These are phyloP conservation scores for Dermolepida albohirtum DNA, from an alignment of 2,888 invertebrate genomes.

Conservation along the genomic window DNA sequence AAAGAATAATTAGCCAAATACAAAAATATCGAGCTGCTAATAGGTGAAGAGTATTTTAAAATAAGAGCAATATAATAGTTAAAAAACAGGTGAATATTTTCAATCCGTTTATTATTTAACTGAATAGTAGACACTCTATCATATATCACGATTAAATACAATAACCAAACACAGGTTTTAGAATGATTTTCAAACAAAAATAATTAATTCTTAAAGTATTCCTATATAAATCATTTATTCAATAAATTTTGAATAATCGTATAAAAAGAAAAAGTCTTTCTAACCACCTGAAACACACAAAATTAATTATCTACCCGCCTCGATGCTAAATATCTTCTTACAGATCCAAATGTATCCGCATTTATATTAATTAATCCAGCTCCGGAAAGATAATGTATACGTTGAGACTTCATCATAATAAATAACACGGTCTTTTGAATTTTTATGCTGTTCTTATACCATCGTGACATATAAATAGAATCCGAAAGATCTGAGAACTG, in stretches of 20 bases:
- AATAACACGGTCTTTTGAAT: conserved; percentile 20
- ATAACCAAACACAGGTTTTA: no score
- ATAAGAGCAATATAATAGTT: no score
- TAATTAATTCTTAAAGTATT: no score
- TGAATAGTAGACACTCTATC: no score
- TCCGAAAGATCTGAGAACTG: conserved; percentile 9
- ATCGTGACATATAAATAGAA: conserved; percentile 29
- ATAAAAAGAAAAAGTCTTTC: conserved; percentile 2
- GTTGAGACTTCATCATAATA: conserved; percentile 35
- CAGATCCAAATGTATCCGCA: conserved; percentile 32
- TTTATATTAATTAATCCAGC: conserved; percentile 33
- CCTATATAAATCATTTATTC: background rate
- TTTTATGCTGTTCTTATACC: conserved; percentile 16
- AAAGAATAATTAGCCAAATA: no score
- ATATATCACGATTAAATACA: no score
- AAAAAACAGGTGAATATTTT: no score
- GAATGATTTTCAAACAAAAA: no score
- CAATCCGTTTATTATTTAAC: no score
- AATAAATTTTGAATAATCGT: background rate
- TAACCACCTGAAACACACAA: conserved; percentile 6
- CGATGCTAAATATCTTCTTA: background rate
- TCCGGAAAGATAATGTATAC: conserved; percentile 14
- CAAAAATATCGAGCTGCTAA: no score
- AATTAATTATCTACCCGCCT: background rate
- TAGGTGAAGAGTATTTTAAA: no score